These are phyloP conservation scores for Oryctolagus cuniculus DNA, from an alignment of 2,113 vertebrate species.

Conservation along the genomic window mOryCun1.1 NC_091445.1:21348501-21349000, in stretches of 20 bases:
- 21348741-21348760: slow-evolving; percentile 6
- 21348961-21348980: too few species aligned
- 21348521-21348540: slow-evolving; percentile 5
- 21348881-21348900: background rate
- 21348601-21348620: slow-evolving; percentile 37
- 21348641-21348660: background rate
- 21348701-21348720: background rate
- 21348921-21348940: background rate
- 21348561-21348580: slow-evolving; percentile 15
- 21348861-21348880: background rate
- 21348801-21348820: background rate
- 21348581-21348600: background rate
- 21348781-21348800: background rate
- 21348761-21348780: background rate
- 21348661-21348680: background rate
- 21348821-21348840: background rate
- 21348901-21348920: background rate
- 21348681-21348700: slow-evolving; percentile 1
- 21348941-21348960: too few species aligned
- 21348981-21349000: too few species aligned
- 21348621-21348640: background rate
- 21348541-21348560: slow-evolving; percentile 26
- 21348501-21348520: slow-evolving; percentile 35
- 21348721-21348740: background rate
- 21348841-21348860: background rate